These are phyloP conservation scores for Amazona vittata DNA, from an alignment of 2,113 vertebrate species.

Conservation along the genomic window DNA sequence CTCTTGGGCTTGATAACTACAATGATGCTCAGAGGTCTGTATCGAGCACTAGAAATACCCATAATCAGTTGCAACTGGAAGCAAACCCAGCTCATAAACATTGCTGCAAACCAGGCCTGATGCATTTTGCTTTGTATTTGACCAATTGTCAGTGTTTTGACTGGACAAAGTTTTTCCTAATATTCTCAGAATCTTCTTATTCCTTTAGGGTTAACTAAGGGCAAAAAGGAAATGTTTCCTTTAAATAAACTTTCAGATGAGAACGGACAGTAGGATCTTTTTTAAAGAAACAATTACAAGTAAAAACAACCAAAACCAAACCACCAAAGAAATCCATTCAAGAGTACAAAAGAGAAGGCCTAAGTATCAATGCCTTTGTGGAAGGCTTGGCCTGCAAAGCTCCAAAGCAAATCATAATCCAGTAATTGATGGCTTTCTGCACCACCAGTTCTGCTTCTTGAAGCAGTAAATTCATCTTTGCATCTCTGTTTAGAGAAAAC, in stretches of 20 bases:
- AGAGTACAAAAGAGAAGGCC: neutral
- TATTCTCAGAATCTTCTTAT: neutral
- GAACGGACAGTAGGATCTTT: neutral
- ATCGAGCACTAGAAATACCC: neutral
- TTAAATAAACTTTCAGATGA: neutral
- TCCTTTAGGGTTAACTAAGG: neutral
- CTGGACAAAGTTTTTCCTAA: neutral
- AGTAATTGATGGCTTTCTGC: conserved; percentile 14
- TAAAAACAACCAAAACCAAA: neutral
- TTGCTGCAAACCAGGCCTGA: neutral
- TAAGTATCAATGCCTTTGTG: neutral
- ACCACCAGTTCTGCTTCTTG: conserved; percentile 1
- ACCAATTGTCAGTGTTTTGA: neutral
- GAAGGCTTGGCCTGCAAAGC: neutral
- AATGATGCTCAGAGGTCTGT: neutral
- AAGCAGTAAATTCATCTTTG: conserved; percentile 29
- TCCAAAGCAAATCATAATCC: neutral
- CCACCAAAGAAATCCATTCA: neutral
- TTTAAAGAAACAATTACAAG: neutral
- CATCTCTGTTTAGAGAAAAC: neutral
- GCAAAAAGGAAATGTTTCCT: neutral
- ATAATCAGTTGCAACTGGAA: neutral
- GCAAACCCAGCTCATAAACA: neutral
- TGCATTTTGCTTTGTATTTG: neutral
- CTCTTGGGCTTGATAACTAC: neutral